These are phyloP conservation scores for Dynastes grantii DNA, from an alignment of 2,888 invertebrate species.

Conservation along the genomic window DNA sequence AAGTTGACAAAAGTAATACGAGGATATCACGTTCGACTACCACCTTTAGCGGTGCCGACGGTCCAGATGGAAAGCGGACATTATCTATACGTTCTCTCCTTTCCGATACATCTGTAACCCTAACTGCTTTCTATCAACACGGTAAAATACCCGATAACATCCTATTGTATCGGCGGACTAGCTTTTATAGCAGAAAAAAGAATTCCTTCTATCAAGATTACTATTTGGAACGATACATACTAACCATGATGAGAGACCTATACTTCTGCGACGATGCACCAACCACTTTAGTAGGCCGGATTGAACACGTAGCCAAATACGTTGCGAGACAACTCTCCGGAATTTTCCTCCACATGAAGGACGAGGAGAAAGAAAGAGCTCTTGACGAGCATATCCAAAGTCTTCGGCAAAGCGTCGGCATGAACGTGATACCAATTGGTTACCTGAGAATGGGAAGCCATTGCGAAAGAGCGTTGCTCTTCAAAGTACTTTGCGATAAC, in stretches of 20 bases:
- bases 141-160: constrained; percentile 20
- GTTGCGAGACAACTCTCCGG: constrained; percentile 47
- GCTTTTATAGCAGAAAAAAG: neutral
- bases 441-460: constrained; percentile 71
- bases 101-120: neutral
- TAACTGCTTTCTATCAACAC: constrained; percentile 32
- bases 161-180: neutral
- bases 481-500: constrained; percentile 73
- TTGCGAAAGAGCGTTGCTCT: constrained; percentile 72
- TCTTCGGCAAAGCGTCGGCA: constrained; percentile 63
- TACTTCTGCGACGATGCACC: constrained; percentile 30
- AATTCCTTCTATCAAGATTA: constrained; percentile 31
- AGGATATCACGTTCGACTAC: neutral
- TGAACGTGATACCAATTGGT: constrained; percentile 72
- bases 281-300: neutral
- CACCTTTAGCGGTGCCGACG: neutral
- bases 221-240: constrained; percentile 46
- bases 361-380: constrained; percentile 21
- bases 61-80: neutral
- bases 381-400: constrained; percentile 43
- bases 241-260: constrained; percentile 30
- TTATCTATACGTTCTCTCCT: neutral
- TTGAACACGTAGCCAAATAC: constrained; percentile 42
- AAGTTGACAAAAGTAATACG: neutral
- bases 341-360: constrained; percentile 25